Conservation (phyloP, 2,797 vertebrate species). For the Psittacula derbiana region DNA sequence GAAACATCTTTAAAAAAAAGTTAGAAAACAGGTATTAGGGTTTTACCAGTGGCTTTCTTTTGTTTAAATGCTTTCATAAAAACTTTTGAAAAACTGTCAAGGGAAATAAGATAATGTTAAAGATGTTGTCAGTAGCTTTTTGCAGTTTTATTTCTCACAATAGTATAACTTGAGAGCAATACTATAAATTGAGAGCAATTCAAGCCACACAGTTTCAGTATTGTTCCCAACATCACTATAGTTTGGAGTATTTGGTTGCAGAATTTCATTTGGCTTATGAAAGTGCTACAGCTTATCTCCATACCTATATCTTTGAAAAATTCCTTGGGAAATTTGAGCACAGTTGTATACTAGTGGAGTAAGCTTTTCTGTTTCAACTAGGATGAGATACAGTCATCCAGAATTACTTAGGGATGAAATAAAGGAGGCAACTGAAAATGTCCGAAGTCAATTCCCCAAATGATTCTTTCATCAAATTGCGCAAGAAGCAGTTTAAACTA, state of each 20-base stretch:
- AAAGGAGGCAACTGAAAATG: neutral
- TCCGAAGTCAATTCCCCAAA: neutral
- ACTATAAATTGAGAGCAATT: neutral
- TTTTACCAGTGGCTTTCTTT: neutral
- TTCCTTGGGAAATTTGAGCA: neutral
- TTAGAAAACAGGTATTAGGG: neutral
- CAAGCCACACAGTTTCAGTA: neutral
- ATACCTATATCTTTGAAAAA: neutral
- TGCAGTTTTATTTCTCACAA: neutral
- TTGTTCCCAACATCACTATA: neutral
- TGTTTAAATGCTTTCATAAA: neutral
- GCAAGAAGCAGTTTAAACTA: neutral
- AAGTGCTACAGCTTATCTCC: neutral
- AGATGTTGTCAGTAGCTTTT: neutral
- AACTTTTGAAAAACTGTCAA: neutral
- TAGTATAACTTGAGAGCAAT: neutral
- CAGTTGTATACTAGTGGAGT: neutral
- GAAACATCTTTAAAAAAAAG: neutral
- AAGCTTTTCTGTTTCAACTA: neutral
- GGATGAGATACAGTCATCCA: neutral
- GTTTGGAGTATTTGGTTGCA: neutral
- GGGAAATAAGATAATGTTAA: neutral
- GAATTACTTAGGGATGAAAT: neutral
- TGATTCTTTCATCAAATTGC: slow-evolving; percentile 2
- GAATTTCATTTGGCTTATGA: neutral